Percentiles rank a stretch among this genome's conserved stretches.
These are phyloP conservation scores for Myodes glareolus DNA, from an alignment of 2,113 vertebrate genomes.

Conservation along the genomic window DNA sequence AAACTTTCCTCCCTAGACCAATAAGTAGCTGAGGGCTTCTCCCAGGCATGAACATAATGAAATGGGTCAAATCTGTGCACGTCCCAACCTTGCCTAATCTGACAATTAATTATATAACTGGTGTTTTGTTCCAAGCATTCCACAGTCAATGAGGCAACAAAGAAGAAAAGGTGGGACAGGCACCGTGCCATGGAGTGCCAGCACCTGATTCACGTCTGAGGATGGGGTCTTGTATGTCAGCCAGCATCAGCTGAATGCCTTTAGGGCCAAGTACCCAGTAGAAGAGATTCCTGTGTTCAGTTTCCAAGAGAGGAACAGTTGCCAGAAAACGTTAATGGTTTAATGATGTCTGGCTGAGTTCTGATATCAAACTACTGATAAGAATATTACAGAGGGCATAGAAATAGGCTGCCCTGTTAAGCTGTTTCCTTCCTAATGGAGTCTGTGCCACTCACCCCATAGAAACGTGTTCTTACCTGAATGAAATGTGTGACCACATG, in stretches of 20 bases:
- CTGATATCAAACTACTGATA: slow-evolving; percentile 18
- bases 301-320: neutral
- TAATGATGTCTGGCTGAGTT: neutral
- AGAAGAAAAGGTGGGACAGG: neutral
- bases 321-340: slow-evolving; percentile 53
- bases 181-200: neutral
- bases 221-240: fast-evolving
- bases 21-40: neutral
- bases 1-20: slow-evolving; percentile 17
- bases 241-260: neutral
- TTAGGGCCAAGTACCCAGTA: neutral
- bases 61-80: neutral
- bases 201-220: neutral
- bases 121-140: neutral
- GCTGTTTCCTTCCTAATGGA: neutral
- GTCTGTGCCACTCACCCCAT: neutral
- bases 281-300: neutral
- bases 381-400: neutral
- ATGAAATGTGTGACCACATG: slow-evolving; percentile 92
- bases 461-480: slow-evolving; percentile 88
- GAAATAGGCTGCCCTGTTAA: neutral
- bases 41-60: neutral
- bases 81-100: slow-evolving; percentile 25
- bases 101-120: neutral
- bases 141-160: neutral